Conservation (phyloP, 2,113 vertebrate genomes). For the Aptenodytes forsteri region DNA sequence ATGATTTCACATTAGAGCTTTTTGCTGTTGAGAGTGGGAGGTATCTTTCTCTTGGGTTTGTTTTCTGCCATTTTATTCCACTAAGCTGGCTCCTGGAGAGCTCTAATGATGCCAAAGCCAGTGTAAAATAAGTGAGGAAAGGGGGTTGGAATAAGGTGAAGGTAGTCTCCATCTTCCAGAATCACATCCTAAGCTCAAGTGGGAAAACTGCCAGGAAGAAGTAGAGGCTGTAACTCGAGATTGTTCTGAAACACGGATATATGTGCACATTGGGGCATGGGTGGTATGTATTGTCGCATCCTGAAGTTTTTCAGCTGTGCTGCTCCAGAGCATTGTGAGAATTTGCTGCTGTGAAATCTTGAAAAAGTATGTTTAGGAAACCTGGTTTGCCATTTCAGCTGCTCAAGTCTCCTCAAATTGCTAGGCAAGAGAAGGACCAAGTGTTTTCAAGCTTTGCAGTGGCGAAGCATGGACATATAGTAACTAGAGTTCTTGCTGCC, state of each 20-base stretch:
- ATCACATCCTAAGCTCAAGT: neutral
- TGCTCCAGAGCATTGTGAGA: neutral
- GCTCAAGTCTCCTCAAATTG: neutral
- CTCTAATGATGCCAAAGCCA: neutral
- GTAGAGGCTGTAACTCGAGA: neutral
- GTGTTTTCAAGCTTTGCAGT: neutral
- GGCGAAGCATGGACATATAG: rapidly evolving
- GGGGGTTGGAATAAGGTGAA: neutral
- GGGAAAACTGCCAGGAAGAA: neutral
- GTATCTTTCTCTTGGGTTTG: neutral
- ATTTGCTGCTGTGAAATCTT: neutral
- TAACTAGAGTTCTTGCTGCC: neutral
- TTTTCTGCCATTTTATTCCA: neutral
- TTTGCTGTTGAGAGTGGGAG: neutral
- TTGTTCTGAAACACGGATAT: neutral
- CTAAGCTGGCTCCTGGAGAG: neutral
- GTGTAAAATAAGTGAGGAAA: neutral
- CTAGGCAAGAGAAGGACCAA: neutral
- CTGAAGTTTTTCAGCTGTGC: neutral
- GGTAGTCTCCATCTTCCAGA: neutral
- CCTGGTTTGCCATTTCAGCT: neutral
- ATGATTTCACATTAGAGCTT: neutral
- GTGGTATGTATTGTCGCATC: neutral
- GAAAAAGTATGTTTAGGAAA: neutral
- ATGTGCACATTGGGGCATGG: rapidly evolving